Percentiles rank a stretch among this genome's conserved stretches.
These are phyloP conservation scores for Andrena praecox DNA, from an alignment of 2,888 invertebrate genomes.

Conservation along the genomic window DNA sequence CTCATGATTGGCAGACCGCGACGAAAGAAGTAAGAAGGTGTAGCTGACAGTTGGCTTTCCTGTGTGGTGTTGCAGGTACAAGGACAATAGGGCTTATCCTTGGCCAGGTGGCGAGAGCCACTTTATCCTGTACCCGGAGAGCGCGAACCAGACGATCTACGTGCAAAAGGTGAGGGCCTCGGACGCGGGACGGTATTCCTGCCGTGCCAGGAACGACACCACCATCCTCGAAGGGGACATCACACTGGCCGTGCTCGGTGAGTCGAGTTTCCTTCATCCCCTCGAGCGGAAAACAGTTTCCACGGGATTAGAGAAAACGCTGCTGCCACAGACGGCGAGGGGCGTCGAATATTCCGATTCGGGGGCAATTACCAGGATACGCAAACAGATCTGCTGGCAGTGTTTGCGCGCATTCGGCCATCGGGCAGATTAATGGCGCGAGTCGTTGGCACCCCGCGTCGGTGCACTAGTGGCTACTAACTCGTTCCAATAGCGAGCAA, in stretches of 20 bases:
- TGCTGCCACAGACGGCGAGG: too few relatives aligned
- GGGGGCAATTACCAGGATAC: too few relatives aligned
- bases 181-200: conserved; percentile 91
- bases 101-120: conserved; percentile 91
- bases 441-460: too few relatives aligned
- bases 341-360: too few relatives aligned
- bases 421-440: too few relatives aligned
- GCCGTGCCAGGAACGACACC: conserved; percentile 90
- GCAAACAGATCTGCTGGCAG: too few relatives aligned
- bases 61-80: conserved; percentile 87
- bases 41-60: neutral
- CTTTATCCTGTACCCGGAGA: conserved; percentile 91
- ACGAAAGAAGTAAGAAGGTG: neutral
- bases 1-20: too few relatives aligned
- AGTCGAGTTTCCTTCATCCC: conserved; percentile 77
- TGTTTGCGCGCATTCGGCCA: too few relatives aligned
- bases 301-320: neutral
- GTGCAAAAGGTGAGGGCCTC: conserved; percentile 88
- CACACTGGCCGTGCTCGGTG: conserved; percentile 89
- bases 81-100: conserved; percentile 91
- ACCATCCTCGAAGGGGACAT: conserved; percentile 88
- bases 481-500: too few relatives aligned
- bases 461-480: too few relatives aligned
- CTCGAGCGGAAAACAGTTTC: neutral
- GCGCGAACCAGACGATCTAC: conserved; percentile 92